Evolutionary conservation across 2,113 vertebrate species (phyloP).

Genomic region (Microcebus ravelobensis): DNA sequence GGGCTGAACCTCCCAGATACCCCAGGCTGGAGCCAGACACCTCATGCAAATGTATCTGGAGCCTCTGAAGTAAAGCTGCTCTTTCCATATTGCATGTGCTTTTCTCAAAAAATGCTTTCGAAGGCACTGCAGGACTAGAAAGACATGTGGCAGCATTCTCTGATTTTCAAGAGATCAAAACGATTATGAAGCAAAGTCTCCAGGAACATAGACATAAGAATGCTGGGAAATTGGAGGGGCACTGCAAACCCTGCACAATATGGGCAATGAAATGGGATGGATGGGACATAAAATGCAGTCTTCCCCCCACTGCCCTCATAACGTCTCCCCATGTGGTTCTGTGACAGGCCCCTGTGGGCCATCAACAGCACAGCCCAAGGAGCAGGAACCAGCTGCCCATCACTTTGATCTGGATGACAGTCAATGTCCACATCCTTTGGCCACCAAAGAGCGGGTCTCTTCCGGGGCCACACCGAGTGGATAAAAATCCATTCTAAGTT

Average conservation of each 20-base stretch:
- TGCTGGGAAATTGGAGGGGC: neutral
- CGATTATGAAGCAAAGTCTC: neutral
- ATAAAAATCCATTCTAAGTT: neutral
- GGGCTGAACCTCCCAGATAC: neutral
- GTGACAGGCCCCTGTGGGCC: neutral
- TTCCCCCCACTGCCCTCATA: neutral
- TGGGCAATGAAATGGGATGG: accelerated
- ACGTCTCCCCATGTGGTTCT: neutral
- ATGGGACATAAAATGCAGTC: neutral
- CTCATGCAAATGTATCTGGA: neutral
- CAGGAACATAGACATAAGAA: neutral
- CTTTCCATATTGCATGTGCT: neutral
- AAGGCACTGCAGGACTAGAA: neutral
- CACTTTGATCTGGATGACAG: neutral
- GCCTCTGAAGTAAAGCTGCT: neutral
- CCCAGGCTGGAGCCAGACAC: neutral
- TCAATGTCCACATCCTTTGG: neutral
- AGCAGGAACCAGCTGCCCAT: neutral
- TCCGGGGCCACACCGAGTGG: neutral
- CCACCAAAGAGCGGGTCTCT: neutral
- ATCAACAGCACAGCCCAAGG: neutral
- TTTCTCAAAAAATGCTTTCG: neutral
- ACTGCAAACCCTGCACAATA: neutral
- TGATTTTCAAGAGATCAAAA: neutral
- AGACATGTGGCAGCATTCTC: neutral